Conservation (phyloP, 2,113 vertebrate species). For the Tapirus terrestris region DNA sequence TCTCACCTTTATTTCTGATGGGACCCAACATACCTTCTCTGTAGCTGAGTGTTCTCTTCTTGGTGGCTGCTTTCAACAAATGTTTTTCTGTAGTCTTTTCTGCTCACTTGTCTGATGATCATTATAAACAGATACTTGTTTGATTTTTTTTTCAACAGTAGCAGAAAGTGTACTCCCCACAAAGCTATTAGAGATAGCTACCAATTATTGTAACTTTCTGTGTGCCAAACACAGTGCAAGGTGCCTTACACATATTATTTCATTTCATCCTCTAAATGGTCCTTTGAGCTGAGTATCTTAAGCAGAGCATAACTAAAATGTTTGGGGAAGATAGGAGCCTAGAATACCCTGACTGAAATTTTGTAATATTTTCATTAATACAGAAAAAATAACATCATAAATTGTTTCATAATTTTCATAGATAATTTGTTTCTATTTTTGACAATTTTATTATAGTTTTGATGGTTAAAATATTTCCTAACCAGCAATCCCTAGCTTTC, state of each 20-base stretch:
- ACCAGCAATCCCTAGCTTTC: not conserved
- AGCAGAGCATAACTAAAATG: not conserved
- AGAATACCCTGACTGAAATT: not conserved
- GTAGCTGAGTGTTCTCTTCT: not conserved
- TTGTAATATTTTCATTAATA: not conserved
- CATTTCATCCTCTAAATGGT: not conserved
- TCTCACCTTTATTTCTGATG: not conserved
- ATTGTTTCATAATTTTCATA: not conserved
- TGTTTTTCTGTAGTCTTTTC: not conserved
- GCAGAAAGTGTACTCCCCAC: not conserved
- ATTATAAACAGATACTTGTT: not conserved
- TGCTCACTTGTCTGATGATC: not conserved
- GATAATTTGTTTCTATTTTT: not conserved
- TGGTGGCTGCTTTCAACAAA: slow-evolving; percentile 16
- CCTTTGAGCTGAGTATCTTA: not conserved
- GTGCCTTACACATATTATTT: not conserved
- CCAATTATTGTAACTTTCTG: not conserved
- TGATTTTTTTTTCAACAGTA: not conserved
- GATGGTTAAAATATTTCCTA: not conserved
- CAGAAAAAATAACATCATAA: not conserved
- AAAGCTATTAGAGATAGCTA: not conserved
- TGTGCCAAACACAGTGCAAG: not conserved
- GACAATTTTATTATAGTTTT: not conserved
- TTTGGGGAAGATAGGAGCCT: not conserved
- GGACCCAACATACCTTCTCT: not conserved